A percentile compares a stretch with the other conserved stretches of the same genome.
Evolutionary conservation across 2,113 vertebrate species (phyloP).

Genomic region (Sialia sialis): DNA sequence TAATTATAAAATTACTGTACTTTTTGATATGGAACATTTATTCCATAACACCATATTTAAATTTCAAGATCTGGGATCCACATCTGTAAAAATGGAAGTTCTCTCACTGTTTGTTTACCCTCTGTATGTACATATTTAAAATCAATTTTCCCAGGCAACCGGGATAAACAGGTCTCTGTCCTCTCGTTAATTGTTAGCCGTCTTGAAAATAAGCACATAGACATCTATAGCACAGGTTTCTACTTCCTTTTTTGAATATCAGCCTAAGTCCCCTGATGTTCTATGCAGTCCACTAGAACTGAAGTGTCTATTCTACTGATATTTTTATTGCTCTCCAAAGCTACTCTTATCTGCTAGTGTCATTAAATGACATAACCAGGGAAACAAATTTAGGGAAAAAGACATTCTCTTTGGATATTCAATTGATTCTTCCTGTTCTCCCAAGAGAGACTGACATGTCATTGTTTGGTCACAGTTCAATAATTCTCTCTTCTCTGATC

Average conservation of each 20-base stretch:
- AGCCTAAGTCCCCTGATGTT: accelerated
- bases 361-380: not conserved
- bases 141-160: not conserved
- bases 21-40: not conserved
- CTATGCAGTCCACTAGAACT: not conserved
- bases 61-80: not conserved
- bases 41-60: not conserved
- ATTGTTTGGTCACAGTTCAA: not conserved
- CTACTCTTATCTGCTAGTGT: not conserved
- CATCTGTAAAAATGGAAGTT: not conserved
- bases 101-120: not conserved
- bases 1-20: no score
- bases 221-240: not conserved
- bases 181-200: not conserved
- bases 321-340: not conserved
- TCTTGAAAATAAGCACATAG: not conserved
- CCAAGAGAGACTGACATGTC: not conserved
- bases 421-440: not conserved
- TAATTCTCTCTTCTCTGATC: not conserved
- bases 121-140: not conserved
- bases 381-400: not conserved
- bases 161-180: not conserved
- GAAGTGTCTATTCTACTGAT: not conserved
- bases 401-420: not conserved
- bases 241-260: not conserved